A percentile compares a stretch with the other conserved stretches of the same genome.
phyloP scores from a whole-genome alignment of 2,797 vertebrate genomes.

The Eremophila alpestris region DNA sequence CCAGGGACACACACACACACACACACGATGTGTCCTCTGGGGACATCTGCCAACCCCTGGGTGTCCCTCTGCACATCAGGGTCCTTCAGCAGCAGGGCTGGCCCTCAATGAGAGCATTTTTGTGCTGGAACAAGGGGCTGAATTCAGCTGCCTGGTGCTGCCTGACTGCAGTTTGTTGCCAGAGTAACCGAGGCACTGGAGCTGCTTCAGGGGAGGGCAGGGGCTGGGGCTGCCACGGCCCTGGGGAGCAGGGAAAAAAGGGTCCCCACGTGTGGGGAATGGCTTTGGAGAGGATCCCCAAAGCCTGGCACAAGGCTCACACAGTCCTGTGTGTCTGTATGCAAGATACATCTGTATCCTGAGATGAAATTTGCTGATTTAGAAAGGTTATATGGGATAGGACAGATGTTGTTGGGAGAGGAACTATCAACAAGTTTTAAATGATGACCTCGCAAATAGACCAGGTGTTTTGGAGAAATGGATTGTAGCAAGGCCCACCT shows the following conservation, averaged over 20 bases:
- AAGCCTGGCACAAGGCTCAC: too few relatives aligned
- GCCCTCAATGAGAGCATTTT: slow-evolving; percentile 77
- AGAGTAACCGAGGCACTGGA: slow-evolving; percentile 65
- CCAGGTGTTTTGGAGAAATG: too few relatives aligned
- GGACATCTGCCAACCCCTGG: neutral
- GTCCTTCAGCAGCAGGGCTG: slow-evolving; percentile 29
- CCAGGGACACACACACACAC: rapidly evolving
- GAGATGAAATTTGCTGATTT: too few relatives aligned
- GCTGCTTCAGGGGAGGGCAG: slow-evolving; percentile 21
- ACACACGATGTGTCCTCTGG: neutral
- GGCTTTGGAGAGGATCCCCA: too few relatives aligned
- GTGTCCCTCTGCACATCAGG: neutral
- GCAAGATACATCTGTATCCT: too few relatives aligned
- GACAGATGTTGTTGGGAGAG: too few relatives aligned
- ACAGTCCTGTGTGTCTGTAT: too few relatives aligned
- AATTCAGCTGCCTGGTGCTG: slow-evolving; percentile 74
- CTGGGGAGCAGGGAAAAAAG: rapidly evolving
- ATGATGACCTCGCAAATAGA: too few relatives aligned
- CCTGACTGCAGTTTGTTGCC: slow-evolving; percentile 69
- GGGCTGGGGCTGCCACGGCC: neutral
- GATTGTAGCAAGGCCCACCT: too few relatives aligned
- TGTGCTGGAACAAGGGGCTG: slow-evolving; percentile 74
- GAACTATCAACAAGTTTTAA: too few relatives aligned
- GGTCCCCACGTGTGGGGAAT: too few relatives aligned
- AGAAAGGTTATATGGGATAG: too few relatives aligned